phyloP scores from a whole-genome alignment of 2,113 vertebrate species.

The Sylvietta virens region DNA sequence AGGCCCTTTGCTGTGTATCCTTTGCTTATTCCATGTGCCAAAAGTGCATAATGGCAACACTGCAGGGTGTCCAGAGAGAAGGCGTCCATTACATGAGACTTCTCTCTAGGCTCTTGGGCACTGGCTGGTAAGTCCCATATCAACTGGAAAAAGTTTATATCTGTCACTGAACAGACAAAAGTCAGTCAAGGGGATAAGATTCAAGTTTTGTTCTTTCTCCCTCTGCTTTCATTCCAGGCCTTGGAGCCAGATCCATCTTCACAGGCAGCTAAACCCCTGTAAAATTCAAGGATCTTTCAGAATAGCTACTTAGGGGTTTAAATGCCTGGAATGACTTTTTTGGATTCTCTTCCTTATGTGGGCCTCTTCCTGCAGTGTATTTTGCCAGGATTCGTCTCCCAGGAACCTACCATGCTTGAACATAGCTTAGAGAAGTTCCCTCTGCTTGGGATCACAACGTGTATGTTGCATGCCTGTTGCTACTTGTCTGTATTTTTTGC shows the following conservation, averaged over 20 bases:
- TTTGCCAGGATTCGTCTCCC: constrained; percentile 27
- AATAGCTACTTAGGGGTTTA: neutral
- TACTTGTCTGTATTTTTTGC: constrained; percentile 39
- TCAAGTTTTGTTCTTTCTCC: neutral
- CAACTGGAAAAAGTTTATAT: neutral
- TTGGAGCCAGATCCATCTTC: neutral
- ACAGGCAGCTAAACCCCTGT: neutral
- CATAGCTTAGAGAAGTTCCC: neutral
- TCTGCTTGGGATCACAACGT: neutral
- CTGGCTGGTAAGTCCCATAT: neutral
- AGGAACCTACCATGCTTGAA: neutral
- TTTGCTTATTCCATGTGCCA: neutral
- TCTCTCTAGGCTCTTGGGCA: neutral
- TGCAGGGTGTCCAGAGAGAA: neutral
- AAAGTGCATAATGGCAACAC: neutral
- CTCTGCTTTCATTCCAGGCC: neutral
- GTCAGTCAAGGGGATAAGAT: neutral
- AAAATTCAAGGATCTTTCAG: neutral
- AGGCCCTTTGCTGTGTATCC: neutral
- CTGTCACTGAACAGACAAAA: neutral
- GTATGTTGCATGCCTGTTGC: constrained; percentile 41
- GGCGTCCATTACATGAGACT: neutral
- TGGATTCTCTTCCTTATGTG: neutral
- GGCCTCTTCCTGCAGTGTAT: neutral
- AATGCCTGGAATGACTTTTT: neutral